phyloP scores from a whole-genome alignment of 2,888 invertebrate genomes.

The Empis livida region DNA sequence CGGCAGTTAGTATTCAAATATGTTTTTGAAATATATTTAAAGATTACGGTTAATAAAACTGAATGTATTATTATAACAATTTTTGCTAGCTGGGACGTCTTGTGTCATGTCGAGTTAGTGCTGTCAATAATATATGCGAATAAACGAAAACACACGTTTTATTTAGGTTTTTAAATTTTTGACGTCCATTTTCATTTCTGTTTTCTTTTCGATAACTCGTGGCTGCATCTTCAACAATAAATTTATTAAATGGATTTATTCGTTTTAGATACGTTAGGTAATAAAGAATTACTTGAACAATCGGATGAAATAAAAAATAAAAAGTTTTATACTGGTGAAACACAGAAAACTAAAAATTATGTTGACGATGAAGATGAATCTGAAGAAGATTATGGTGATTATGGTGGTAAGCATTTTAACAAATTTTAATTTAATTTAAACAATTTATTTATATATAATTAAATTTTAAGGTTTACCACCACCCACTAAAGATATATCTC shows the following conservation, averaged over 20 bases:
- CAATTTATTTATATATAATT: background rate
- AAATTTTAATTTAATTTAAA: background rate
- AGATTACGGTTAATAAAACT: too few species aligned
- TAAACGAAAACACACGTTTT: too few species aligned
- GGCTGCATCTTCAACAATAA: too few species aligned
- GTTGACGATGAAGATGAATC: constrained; percentile 6
- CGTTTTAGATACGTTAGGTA: constrained; percentile 25
- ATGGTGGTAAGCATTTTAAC: constrained; percentile 7
- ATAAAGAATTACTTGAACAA: constrained; percentile 18
- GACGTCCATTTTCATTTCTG: too few species aligned
- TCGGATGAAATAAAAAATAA: background rate
- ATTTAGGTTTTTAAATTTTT: too few species aligned
- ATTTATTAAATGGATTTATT: constrained; percentile 25
- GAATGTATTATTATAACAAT: too few species aligned
- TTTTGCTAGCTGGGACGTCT: too few species aligned
- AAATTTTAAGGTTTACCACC: constrained; percentile 18
- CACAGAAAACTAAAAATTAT: constrained; percentile 5
- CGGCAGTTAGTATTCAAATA: too few species aligned
- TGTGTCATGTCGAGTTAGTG: too few species aligned
- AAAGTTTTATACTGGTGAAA: background rate
- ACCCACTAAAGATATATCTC: background rate
- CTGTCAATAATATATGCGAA: too few species aligned
- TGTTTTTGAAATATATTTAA: too few species aligned
- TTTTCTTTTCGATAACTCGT: too few species aligned
- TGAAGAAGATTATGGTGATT: constrained; percentile 19